Base-by-base conservation (phyloP, 2,113 vertebrate species). In the Neomonachus schauinslandi region DNA sequence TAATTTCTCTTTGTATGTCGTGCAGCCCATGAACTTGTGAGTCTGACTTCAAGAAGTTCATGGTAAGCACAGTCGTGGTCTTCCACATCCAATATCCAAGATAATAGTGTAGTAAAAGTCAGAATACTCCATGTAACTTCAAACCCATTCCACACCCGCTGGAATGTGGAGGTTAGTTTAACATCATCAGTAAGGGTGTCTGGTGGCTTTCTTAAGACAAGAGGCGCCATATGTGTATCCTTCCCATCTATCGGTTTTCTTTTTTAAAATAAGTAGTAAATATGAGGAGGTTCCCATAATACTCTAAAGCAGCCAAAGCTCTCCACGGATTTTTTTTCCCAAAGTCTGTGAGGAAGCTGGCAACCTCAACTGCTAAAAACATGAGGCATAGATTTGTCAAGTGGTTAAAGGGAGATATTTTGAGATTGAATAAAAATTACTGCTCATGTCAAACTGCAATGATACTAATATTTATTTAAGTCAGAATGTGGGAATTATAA, bases 181-280 rank as follows among this genome's bases (percentile, higher is more conserved):
- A 84, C 72, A 14, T 71, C 72, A 14, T 71, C 79, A 77, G 1
- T 31, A n/a, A 72, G 14, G 33, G 11, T 18, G 2, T 74, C 86
- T 82, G 74, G 39, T 22, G 39, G 46, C 33, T 67, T 61, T 65
- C 85, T 63, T 92, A 89, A 71, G 49, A 65, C 51, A 85, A 14
- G 46, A 81, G 4, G 46, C 18, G 19, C 24, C 65, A 12, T 31
- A 61, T 42, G 7, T 59, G 94, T 67, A 55, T 42, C 55, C 9
- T 16, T 82, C 74, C n/a, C 42, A 86, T 22, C 31, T 39, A 63
- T n/a, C 15, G 6, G n/a, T 83, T 83, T 89, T 74, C 59, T 74
- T 53, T 67, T 74, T 59, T 51, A 79, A 86, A 96, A 81, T 59
- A 83, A 94, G 16, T 57, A 87, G 74, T 61, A 94, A 91, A 83